Conservation (phyloP, 2,797 vertebrate genomes). For the Etheostoma nigrum region DNA sequence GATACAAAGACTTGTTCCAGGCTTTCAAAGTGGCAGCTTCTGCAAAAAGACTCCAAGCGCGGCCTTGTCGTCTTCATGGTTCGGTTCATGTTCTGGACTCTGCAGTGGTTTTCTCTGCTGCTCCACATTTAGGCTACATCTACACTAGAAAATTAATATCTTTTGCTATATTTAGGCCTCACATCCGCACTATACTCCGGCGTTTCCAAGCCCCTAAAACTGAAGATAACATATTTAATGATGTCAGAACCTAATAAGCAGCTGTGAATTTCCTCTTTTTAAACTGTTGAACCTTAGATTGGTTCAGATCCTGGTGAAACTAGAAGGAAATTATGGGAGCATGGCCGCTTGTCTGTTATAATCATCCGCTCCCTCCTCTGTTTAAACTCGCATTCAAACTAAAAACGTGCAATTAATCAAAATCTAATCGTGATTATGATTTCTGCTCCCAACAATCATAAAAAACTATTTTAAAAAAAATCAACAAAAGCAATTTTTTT, state of each 20-base stretch:
- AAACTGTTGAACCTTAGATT: neutral
- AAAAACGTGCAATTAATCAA: too few relatives aligned
- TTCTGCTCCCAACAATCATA: too few relatives aligned
- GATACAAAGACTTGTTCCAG: slow-evolving; percentile 57
- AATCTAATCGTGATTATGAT: too few relatives aligned
- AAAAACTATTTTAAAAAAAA: too few relatives aligned
- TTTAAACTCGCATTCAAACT: neutral
- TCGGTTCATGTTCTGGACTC: neutral
- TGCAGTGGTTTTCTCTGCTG: neutral
- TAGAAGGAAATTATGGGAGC: neutral
- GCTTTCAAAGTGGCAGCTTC: slow-evolving; percentile 48
- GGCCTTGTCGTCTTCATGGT: neutral
- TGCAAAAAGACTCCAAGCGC: slow-evolving; percentile 29
- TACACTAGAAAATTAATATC: too few relatives aligned
- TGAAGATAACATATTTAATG: neutral
- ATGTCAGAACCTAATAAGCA: too few relatives aligned
- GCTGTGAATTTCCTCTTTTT: too few relatives aligned
- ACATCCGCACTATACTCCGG: too few relatives aligned
- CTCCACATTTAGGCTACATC: slow-evolving; percentile 5
- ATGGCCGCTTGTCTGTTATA: too few relatives aligned
- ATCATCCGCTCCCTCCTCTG: neutral
- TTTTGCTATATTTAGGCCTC: too few relatives aligned
- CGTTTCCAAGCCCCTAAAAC: too few relatives aligned
- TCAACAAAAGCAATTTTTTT: too few relatives aligned
- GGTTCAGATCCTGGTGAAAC: neutral